A percentile compares a stretch with the other conserved stretches of the same genome.
Conservation (phyloP, 2,113 vertebrate species). For the Rutilus rutilus region DNA sequence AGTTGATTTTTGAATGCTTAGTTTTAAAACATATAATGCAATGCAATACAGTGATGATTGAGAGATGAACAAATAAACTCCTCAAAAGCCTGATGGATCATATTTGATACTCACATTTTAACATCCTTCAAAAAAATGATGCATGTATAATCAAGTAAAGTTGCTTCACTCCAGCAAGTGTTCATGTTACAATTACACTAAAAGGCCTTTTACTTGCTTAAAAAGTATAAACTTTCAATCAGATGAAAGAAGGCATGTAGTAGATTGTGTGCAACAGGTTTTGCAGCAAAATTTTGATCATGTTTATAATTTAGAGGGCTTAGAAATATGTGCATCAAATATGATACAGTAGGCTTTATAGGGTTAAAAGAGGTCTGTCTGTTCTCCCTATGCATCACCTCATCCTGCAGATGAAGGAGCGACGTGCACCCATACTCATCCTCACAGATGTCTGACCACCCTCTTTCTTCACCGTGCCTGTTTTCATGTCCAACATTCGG, state of each 20-base stretch:
- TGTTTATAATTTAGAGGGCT: no score
- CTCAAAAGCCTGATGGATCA: neutral
- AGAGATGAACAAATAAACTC: neutral
- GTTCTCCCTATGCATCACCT: conserved; percentile 73
- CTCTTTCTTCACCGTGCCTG: conserved; percentile 97
- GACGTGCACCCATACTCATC: conserved; percentile 94
- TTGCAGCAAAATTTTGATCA: no score
- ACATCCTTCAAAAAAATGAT: no score
- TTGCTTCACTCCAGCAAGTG: neutral
- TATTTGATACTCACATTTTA: no score
- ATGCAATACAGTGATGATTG: neutral
- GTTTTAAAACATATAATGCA: neutral
- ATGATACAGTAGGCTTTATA: no score
- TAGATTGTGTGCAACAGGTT: no score
- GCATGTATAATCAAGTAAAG: neutral
- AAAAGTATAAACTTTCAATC: no score
- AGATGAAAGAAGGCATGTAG: no score
- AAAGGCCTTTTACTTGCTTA: no score
- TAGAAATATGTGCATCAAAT: no score
- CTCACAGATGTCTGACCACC: conserved; percentile 92
- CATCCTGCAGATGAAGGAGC: conserved; percentile 99
- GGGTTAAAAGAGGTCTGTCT: neutral
- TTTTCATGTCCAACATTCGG: conserved; percentile 94
- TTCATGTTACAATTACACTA: no score
- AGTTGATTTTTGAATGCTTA: neutral